A percentile compares a stretch with the other conserved stretches of the same genome.
Evolutionary conservation across 1,140 invertebrate genomes (phyloP).

Genomic region (Drosophila arawakana): DNA sequence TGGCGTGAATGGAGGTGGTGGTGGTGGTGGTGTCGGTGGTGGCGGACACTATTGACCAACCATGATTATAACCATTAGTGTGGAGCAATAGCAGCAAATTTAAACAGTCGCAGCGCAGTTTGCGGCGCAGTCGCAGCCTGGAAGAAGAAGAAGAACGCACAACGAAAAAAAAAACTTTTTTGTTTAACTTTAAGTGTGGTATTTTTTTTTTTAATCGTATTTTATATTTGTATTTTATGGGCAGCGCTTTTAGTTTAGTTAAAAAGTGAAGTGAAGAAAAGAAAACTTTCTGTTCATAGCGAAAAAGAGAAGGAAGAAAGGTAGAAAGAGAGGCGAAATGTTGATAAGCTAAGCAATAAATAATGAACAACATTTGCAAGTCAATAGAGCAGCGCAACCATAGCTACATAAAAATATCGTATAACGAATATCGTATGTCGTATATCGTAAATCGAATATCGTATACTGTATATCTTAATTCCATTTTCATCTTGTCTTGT

Average conservation of each 20-base stretch:
- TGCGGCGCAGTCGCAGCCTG: slow-evolving; percentile 26
- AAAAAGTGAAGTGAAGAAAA: no score
- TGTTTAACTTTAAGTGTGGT: slow-evolving; percentile 52
- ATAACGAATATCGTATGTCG: slow-evolving; percentile 3
- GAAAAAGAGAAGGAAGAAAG: slow-evolving; percentile 31
- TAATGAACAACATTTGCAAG: slow-evolving; percentile 41
- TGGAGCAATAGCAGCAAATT: slow-evolving; percentile 71
- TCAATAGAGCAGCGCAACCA: slow-evolving; percentile 37
- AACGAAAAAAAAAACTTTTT: slow-evolving; percentile 60
- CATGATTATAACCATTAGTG: slow-evolving; percentile 84
- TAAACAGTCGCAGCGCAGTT: slow-evolving; percentile 10
- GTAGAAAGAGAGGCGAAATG: slow-evolving; percentile 24
- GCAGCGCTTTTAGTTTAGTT: slow-evolving; percentile 46
- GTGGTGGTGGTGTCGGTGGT: slow-evolving; percentile 52
- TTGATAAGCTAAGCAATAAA: slow-evolving; percentile 1
- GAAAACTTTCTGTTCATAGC: slow-evolving; percentile 65
- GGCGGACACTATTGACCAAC: slow-evolving; percentile 84
- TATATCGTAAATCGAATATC: background rate
- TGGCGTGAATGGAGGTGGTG: slow-evolving; percentile 41
- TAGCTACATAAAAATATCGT: slow-evolving; percentile 23
- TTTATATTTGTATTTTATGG: slow-evolving; percentile 20
- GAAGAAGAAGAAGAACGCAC: slow-evolving; percentile 26
- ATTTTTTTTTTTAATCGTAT: slow-evolving; percentile 43
- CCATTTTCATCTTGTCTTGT: slow-evolving; percentile 12
- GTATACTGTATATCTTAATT: background rate